phyloP scores from a whole-genome alignment of 2,888 invertebrate species.

The Phengaris alcon region DNA sequence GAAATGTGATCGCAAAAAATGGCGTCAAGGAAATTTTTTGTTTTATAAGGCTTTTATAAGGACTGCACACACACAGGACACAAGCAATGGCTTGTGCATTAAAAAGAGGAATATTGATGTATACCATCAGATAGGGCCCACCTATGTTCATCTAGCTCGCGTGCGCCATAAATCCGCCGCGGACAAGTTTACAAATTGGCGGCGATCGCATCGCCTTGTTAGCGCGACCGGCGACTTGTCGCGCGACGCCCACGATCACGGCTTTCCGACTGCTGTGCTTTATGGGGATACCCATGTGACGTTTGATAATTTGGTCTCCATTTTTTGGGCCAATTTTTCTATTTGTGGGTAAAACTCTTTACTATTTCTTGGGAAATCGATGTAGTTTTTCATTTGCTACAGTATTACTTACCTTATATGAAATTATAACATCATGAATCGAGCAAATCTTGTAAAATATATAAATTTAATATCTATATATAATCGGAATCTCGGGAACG shows the following conservation, averaged over 20 bases:
- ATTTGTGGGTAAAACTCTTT: not conserved
- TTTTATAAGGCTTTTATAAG: not conserved
- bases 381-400: no score
- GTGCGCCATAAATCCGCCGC: constrained; percentile 67
- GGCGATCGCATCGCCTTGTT: constrained; percentile 54
- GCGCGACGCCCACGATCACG: constrained; percentile 35
- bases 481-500: no score
- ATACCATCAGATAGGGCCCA: constrained; percentile 43
- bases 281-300: not conserved
- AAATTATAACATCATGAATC: no score
- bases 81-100: not conserved
- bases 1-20: not conserved
- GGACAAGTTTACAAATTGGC: constrained; percentile 75
- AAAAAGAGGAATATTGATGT: constrained; percentile 9
- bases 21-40: not conserved
- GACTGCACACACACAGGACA: no score
- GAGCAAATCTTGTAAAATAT: no score
- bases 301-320: not conserved
- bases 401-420: not conserved
- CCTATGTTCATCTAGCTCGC: constrained; percentile 59
- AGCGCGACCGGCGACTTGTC: constrained; percentile 44
- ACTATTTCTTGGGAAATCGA: not conserved
- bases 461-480: no score
- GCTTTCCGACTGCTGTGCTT: not conserved
- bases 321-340: not conserved